phyloP scores from a whole-genome alignment of 2,888 invertebrate genomes.

The Hirtodrosophila alboralis region DNA sequence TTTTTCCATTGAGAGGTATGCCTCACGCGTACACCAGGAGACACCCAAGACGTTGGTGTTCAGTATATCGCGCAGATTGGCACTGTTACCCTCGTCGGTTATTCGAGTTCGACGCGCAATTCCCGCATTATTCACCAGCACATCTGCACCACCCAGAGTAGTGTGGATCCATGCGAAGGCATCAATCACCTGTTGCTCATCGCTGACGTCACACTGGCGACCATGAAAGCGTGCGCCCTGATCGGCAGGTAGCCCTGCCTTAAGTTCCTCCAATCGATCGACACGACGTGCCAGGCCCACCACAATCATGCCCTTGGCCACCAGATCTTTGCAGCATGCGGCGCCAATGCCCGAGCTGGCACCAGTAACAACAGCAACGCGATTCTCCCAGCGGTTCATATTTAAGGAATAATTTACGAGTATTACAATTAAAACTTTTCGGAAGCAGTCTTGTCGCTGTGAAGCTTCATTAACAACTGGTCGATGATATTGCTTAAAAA shows the following conservation, averaged over 20 bases:
- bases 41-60: slow-evolving; percentile 84
- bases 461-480: too few relatives aligned
- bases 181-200: slow-evolving; percentile 85
- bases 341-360: slow-evolving; percentile 72
- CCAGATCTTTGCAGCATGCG: slow-evolving; percentile 53
- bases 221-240: slow-evolving; percentile 79
- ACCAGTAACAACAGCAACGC: slow-evolving; percentile 70
- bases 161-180: slow-evolving; percentile 85
- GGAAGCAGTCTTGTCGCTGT: too few relatives aligned
- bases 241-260: slow-evolving; percentile 48
- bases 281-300: slow-evolving; percentile 85
- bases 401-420: background rate
- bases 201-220: slow-evolving; percentile 85
- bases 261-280: slow-evolving; percentile 81
- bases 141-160: slow-evolving; percentile 85
- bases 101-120: slow-evolving; percentile 53
- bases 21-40: slow-evolving; percentile 84
- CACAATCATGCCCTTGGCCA: slow-evolving; percentile 66
- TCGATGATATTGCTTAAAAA: too few relatives aligned
- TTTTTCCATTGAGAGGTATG: slow-evolving; percentile 84
- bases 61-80: slow-evolving; percentile 74
- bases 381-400: slow-evolving; percentile 69
- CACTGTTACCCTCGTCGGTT: slow-evolving; percentile 57
- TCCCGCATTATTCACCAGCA: slow-evolving; percentile 86
- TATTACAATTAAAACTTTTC: too few relatives aligned